phyloP scores from a whole-genome alignment of 2,797 vertebrate species.

The Rousettus madagascariensis region DNA sequence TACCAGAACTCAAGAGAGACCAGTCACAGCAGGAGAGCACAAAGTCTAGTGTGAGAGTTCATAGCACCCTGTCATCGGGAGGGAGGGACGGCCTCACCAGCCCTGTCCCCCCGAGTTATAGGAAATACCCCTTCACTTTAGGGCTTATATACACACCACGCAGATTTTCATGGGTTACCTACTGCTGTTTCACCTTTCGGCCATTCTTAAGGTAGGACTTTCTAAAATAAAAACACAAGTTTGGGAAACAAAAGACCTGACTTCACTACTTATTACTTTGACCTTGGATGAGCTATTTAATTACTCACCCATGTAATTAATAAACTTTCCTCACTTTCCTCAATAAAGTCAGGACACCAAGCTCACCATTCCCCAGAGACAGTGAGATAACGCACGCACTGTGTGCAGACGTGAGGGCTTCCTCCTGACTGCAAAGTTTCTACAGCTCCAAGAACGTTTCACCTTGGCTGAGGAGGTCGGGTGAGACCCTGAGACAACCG shows the following conservation, averaged over 20 bases:
- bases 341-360: background rate
- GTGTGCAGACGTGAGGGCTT: background rate
- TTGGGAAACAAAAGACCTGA: background rate
- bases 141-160: background rate
- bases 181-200: background rate
- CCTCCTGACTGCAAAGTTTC: background rate
- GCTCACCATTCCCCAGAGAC: background rate
- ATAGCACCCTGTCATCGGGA: background rate
- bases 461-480: background rate
- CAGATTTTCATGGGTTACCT: background rate
- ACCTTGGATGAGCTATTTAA: background rate
- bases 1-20: background rate
- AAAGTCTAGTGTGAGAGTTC: background rate
- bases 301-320: background rate
- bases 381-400: too few species aligned
- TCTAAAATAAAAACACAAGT: background rate
- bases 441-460: background rate
- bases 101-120: background rate
- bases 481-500: background rate
- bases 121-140: background rate
- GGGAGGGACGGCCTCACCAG: background rate
- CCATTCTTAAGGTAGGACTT: background rate
- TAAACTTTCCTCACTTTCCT: background rate
- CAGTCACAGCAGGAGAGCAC: background rate
- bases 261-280: background rate